Evolutionary conservation across 1,140 invertebrate genomes (phyloP).

Genomic region (Aphidius ervi): DNA sequence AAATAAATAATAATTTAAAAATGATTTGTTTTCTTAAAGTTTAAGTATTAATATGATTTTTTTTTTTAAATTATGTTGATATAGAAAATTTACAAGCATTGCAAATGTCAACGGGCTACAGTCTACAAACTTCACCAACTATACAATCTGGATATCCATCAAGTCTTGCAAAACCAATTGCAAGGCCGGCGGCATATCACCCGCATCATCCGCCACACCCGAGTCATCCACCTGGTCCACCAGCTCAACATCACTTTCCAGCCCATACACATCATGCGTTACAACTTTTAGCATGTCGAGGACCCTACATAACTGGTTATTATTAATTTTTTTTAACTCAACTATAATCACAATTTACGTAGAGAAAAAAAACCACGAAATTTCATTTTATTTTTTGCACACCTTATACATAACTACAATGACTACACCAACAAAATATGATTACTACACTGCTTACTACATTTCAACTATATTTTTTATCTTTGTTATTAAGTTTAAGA

Average conservation of each 20-base stretch:
- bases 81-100: conserved; percentile 49
- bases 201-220: conserved; percentile 48
- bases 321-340: neutral
- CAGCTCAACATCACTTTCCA: conserved; percentile 48
- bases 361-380: too few species aligned
- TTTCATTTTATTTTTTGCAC: too few species aligned
- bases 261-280: conserved; percentile 54
- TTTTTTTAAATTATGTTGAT: conserved; percentile 22
- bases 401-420: too few species aligned
- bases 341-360: too few species aligned
- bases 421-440: too few species aligned
- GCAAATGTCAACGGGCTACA: conserved; percentile 43
- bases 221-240: conserved; percentile 47
- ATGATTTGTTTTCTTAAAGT: neutral
- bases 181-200: conserved; percentile 53
- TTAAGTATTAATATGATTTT: neutral
- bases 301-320: conserved; percentile 56
- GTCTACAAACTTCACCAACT: conserved; percentile 42
- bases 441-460: too few species aligned
- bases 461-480: too few species aligned
- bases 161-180: conserved; percentile 57
- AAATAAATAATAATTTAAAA: too few species aligned
- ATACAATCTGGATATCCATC: conserved; percentile 34
- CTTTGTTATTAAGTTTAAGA: too few species aligned
- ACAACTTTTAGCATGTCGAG: conserved; percentile 51